These are phyloP conservation scores for Mellilla xanthometata DNA, from an alignment of 2,888 invertebrate species.

Conservation along the genomic window DNA sequence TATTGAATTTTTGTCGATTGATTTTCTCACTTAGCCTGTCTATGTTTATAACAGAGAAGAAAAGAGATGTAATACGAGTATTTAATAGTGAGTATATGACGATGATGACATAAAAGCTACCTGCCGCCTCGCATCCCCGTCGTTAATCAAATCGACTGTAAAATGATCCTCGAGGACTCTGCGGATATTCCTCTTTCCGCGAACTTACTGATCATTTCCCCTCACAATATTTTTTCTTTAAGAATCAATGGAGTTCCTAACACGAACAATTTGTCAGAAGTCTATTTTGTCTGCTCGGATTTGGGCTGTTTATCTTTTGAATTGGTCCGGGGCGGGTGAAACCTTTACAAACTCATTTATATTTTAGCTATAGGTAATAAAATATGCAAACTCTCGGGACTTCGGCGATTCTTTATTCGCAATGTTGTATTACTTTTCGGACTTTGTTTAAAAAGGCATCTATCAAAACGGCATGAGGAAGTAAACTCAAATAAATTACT, in stretches of 20 bases:
- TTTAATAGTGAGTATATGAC: too few relatives aligned
- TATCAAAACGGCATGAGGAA: constrained; percentile 16
- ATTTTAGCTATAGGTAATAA: constrained; percentile 32
- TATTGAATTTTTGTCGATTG: too few relatives aligned
- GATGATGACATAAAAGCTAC: constrained; percentile 12
- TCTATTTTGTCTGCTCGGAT: constrained; percentile 58
- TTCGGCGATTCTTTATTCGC: constrained; percentile 28
- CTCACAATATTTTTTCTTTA: constrained; percentile 61
- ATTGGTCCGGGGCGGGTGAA: constrained; percentile 35
- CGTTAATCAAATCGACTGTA: constrained; percentile 70
- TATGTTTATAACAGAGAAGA: too few relatives aligned
- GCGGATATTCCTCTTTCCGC: constrained; percentile 52
- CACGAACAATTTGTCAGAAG: constrained; percentile 65
- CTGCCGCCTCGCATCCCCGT: constrained; percentile 36
- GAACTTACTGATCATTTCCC: constrained; percentile 59
- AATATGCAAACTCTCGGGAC: constrained; percentile 32
- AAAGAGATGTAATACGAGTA: too few relatives aligned
- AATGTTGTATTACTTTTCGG: constrained; percentile 27
- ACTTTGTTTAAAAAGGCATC: constrained; percentile 26
- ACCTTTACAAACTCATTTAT: constrained; percentile 36
- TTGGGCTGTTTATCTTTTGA: constrained; percentile 49
- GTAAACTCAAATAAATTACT: not conserved
- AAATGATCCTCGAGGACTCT: constrained; percentile 56
- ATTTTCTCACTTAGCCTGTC: too few relatives aligned
- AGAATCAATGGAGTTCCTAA: constrained; percentile 67